These are phyloP conservation scores for Sinocyclocheilus grahami DNA, from an alignment of 2,113 vertebrate genomes.

Conservation along the genomic window DNA sequence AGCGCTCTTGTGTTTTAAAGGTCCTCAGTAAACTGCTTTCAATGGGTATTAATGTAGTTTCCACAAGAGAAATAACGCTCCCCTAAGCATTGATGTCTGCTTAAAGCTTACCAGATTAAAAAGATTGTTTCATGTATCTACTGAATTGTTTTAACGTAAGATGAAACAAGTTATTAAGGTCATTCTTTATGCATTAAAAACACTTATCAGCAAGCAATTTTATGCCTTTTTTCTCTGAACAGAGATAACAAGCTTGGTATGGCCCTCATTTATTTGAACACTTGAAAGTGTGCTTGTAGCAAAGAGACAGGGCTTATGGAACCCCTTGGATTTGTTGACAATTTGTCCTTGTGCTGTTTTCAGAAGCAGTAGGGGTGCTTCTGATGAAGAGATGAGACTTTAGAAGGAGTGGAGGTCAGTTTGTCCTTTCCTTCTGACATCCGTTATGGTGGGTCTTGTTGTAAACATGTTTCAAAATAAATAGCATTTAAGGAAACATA, in stretches of 20 bases:
- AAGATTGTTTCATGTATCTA: slow-evolving; percentile 5
- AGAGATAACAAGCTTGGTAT: neutral
- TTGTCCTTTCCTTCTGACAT: slow-evolving; percentile 18
- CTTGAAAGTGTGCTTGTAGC: slow-evolving; percentile 24
- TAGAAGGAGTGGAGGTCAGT: slow-evolving; percentile 20
- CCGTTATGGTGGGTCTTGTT: neutral
- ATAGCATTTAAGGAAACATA: neutral
- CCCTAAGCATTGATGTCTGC: slow-evolving; percentile 12
- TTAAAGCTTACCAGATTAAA: slow-evolving; percentile 25
- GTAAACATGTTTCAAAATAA: neutral
- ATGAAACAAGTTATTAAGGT: slow-evolving; percentile 42
- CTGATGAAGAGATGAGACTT: slow-evolving; percentile 31
- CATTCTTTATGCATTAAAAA: slow-evolving; percentile 31
- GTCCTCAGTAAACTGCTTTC: neutral
- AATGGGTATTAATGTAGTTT: slow-evolving; percentile 4
- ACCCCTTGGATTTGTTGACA: slow-evolving; percentile 31
- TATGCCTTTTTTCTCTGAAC: slow-evolving; percentile 25
- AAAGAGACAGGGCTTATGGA: slow-evolving; percentile 6
- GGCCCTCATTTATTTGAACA: neutral
- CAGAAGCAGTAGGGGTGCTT: neutral
- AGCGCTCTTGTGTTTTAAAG: slow-evolving; percentile 8
- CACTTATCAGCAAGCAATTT: slow-evolving; percentile 18
- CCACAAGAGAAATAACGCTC: slow-evolving; percentile 2
- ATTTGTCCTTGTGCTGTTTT: slow-evolving; percentile 18
- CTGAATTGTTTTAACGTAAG: slow-evolving; percentile 5